Evolutionary conservation across 64 coral and sea anemone species (phyloP).

Genomic region (Dendronephthya gigantea): DNA sequence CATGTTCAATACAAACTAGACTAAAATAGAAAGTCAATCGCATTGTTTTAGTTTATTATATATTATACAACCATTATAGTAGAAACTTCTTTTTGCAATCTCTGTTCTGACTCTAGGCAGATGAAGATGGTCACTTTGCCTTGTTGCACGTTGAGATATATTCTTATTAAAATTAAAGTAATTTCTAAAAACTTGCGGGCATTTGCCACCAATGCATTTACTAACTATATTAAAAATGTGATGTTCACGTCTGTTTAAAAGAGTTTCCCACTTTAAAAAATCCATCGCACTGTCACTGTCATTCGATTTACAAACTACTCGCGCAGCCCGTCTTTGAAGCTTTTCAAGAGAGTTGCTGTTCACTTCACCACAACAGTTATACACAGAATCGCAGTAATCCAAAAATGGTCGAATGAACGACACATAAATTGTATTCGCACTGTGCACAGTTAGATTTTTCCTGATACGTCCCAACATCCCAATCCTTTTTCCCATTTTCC

Average conservation of each 20-base stretch:
- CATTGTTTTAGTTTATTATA: no score
- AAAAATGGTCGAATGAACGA: background rate
- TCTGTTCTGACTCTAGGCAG: background rate
- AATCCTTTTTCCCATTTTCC: background rate
- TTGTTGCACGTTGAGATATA: background rate
- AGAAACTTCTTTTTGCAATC: background rate
- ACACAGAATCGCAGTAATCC: constrained; percentile 37
- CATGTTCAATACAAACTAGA: no score
- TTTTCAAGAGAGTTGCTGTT: constrained; percentile 19
- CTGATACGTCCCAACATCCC: background rate
- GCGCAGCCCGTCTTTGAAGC: constrained; percentile 18
- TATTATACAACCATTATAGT: background rate
- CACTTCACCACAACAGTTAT: constrained; percentile 28
- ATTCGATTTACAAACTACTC: constrained; percentile 1
- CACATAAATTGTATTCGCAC: background rate
- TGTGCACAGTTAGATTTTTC: background rate
- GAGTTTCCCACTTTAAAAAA: constrained; percentile 27
- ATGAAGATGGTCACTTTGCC: background rate
- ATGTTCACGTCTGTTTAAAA: background rate
- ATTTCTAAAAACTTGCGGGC: constrained; percentile 26
- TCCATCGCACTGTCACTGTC: constrained; percentile 20
- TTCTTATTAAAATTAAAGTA: constrained; percentile 32
- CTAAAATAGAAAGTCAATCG: no score
- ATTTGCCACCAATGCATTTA: constrained; percentile 40
- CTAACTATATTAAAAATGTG: constrained; percentile 31